Percentiles rank a stretch among this genome's conserved stretches.
These are phyloP conservation scores for Hippopotamus amphibius DNA, from an alignment of 2,113 vertebrate genomes.

Conservation along the genomic window DNA sequence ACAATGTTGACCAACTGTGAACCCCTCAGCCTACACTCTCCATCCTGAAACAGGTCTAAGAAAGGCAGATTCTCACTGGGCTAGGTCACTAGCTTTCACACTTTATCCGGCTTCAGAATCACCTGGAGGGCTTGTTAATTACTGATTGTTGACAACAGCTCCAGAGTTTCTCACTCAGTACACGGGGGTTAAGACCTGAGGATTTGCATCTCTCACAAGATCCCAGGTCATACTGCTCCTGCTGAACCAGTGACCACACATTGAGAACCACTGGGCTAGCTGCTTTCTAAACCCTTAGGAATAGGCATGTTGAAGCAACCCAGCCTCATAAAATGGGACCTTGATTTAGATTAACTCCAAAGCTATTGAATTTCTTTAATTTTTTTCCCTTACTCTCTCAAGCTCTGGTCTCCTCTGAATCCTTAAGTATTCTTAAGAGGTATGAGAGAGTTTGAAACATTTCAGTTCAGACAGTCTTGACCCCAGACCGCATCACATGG, in stretches of 20 bases:
- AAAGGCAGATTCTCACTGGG: neutral
- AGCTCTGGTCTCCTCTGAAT: neutral
- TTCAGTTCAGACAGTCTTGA: neutral
- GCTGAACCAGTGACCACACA: neutral
- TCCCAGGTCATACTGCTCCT: neutral
- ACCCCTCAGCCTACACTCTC: neutral
- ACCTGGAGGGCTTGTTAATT: neutral
- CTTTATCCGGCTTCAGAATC: neutral
- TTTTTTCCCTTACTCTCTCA: slow-evolving; percentile 27
- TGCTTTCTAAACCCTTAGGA: neutral
- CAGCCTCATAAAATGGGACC: neutral
- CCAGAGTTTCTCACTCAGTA: neutral
- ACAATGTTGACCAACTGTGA: neutral
- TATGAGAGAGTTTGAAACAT: neutral
- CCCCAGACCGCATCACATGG: neutral
- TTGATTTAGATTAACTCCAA: neutral
- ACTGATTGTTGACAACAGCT: neutral
- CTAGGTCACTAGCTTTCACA: neutral
- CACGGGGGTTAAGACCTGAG: neutral
- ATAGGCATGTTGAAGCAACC: neutral
- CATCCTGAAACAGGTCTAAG: neutral
- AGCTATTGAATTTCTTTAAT: neutral
- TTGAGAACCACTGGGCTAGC: neutral
- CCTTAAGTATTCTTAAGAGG: neutral
- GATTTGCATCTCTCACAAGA: neutral